Conservation (phyloP, 2,888 invertebrate genomes). For the Heliconius hortense region DNA sequence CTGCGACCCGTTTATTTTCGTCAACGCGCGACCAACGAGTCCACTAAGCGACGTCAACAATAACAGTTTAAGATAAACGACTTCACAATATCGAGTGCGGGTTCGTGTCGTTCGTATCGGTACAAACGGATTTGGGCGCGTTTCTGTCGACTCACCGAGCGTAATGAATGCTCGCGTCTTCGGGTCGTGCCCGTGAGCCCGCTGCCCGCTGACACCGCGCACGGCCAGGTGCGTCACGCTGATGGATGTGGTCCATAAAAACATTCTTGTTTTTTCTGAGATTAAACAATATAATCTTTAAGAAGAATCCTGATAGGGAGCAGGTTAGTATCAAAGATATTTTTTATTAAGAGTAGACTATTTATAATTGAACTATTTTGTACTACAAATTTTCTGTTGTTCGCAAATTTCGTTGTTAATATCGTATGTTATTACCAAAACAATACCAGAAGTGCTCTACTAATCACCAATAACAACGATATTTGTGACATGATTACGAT, state of each 20-base stretch:
- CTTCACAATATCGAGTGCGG: slow-evolving; percentile 8
- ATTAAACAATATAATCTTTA: slow-evolving; percentile 2
- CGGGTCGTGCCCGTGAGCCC: not conserved
- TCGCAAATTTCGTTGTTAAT: not conserved
- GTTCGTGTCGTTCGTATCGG: slow-evolving; percentile 19
- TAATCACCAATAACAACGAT: too few relatives aligned
- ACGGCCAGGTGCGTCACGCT: not conserved
- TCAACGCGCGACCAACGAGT: slow-evolving; percentile 27
- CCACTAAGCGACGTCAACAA: slow-evolving; percentile 14
- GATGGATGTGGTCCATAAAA: slow-evolving; percentile 10
- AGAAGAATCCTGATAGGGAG: not conserved
- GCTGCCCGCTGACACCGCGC: slow-evolving; percentile 11
- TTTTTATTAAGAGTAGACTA: too few relatives aligned
- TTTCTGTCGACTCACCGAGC: slow-evolving; percentile 52
- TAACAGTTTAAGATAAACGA: slow-evolving; percentile 25
- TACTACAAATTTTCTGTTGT: not conserved
- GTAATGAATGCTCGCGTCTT: slow-evolving; percentile 48
- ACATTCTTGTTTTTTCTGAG: slow-evolving; percentile 2
- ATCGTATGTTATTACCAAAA: not conserved
- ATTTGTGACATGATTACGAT: too few relatives aligned
- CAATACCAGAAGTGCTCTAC: not conserved
- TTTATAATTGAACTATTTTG: not conserved
- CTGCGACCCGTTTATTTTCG: slow-evolving; percentile 23
- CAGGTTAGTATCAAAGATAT: not conserved
- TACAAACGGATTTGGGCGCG: slow-evolving; percentile 15